Base-by-base conservation (phyloP, 2,797 vertebrate species). In the Triplophysa bombifrons region DNA sequence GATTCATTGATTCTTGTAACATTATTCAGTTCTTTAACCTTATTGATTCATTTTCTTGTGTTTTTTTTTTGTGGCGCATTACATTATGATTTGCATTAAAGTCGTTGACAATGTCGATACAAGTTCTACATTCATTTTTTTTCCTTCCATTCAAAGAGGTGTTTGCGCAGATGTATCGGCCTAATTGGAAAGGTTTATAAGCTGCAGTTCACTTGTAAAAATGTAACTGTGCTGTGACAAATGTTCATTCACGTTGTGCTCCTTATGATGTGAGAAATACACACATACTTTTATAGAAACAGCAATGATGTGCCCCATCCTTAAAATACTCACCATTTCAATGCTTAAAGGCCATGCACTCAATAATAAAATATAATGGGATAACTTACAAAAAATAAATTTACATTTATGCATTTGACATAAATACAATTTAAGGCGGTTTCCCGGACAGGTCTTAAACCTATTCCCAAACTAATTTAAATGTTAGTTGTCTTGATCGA, bases 151-250 rank as follows among this genome's bases (percentile, higher is more conserved):
- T 38, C 34, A 25, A 16, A 19, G 34, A 75, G 48, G 48, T 66
- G 20, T 34, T 44, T 48, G 53, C 64, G n/a, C 22, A 76, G 50
- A 27, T 16, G 53, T 30, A 68, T 34, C 38, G 58, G 55, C 17
- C 53, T 76, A 76, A 76, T 68, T 76, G 65, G 64, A 76, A 20
- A 20, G 14, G 38, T 58, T 76, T 46, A 56, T 67, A 56, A 56
- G 64, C 63, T 76, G 22, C 58, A 58, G 38, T 76, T 76, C 65
- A 68, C 65, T 19, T 60, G 41, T 41, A 76, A 38, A 68, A 48
- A 25, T 60, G 38, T 76, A 48, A 60, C 38, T 58, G 41, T 11
- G 22, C 65, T 60, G 22, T 25, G 19, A 68, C 64, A 76, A 58
- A 76, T 76, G 53, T 76, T 48, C 25, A 6, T 10, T 13, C 74